Evolutionary conservation across 2,797 vertebrate species (phyloP).

Genomic region (Craterocephalus amniculus): DNA sequence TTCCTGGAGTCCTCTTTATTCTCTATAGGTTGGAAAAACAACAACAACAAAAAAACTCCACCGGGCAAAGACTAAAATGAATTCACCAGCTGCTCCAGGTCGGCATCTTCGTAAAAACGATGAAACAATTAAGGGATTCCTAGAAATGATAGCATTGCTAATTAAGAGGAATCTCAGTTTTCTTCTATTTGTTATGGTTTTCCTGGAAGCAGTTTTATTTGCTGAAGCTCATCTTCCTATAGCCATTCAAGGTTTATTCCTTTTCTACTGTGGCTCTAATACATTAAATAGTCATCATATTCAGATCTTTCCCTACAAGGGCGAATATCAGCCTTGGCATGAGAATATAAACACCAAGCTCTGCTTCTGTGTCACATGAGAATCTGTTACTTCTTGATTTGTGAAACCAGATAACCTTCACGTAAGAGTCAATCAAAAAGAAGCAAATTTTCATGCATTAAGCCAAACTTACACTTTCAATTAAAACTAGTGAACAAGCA

Average conservation of each 20-base stretch:
- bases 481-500: too few species aligned
- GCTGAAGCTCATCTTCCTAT: not conserved
- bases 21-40: not conserved
- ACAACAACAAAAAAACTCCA: not conserved
- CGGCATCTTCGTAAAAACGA: not conserved
- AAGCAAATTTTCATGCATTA: not conserved
- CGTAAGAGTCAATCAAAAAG: not conserved
- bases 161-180: not conserved
- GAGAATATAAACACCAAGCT: not conserved
- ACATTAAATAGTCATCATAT: not conserved
- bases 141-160: not conserved
- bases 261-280: not conserved
- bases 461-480: not conserved
- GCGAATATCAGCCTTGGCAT: not conserved
- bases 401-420: not conserved
- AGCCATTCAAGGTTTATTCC: not conserved
- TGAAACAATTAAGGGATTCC: not conserved
- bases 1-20: not conserved
- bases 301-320: not conserved
- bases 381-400: not conserved
- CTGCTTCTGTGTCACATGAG: not conserved
- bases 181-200: not conserved
- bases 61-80: not conserved
- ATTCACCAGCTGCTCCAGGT: not conserved
- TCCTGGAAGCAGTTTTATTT: not conserved